Percentiles rank a stretch among this genome's conserved stretches.
Evolutionary conservation across 2,888 invertebrate species (phyloP).

Genomic region (Blomia tropicalis): DNA sequence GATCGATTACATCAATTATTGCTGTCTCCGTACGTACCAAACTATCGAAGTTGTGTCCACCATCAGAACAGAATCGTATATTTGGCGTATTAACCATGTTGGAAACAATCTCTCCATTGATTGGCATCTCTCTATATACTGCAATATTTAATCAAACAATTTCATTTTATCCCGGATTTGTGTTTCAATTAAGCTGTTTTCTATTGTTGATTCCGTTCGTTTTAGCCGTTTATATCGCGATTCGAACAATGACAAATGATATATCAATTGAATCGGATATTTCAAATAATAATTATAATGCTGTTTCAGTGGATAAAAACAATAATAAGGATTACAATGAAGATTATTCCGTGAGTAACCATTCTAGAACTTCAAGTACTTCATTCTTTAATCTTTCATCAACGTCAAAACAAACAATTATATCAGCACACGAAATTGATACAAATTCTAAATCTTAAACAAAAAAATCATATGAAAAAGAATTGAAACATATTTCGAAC

Average conservation of each 20-base stretch:
- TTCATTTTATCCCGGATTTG: conserved; percentile 12
- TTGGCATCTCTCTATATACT: conserved; percentile 1
- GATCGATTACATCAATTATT: conserved; percentile 7
- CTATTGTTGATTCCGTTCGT: conserved; percentile 9
- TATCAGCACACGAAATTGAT: too few relatives aligned
- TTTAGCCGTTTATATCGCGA: conserved; percentile 1
- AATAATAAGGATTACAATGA: background rate
- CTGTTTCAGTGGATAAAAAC: background rate
- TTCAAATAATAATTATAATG: too few relatives aligned
- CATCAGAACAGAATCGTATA: conserved; percentile 11
- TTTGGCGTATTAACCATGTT: conserved; percentile 19
- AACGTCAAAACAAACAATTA: background rate
- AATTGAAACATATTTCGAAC: too few relatives aligned
- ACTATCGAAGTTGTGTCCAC: background rate
- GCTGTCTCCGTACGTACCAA: conserved; percentile 14
- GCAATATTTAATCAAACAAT: conserved; percentile 1
- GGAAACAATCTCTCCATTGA: conserved; percentile 15
- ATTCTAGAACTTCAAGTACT: background rate
- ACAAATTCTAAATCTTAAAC: too few relatives aligned
- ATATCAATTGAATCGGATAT: too few relatives aligned
- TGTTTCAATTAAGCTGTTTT: conserved; percentile 15
- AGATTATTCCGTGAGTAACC: background rate
- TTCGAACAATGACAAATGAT: background rate
- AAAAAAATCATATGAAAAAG: too few relatives aligned
- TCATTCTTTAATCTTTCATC: background rate